These are phyloP conservation scores for Tetheella fluctuosa DNA, from an alignment of 2,888 invertebrate species.

Conservation along the genomic window DNA sequence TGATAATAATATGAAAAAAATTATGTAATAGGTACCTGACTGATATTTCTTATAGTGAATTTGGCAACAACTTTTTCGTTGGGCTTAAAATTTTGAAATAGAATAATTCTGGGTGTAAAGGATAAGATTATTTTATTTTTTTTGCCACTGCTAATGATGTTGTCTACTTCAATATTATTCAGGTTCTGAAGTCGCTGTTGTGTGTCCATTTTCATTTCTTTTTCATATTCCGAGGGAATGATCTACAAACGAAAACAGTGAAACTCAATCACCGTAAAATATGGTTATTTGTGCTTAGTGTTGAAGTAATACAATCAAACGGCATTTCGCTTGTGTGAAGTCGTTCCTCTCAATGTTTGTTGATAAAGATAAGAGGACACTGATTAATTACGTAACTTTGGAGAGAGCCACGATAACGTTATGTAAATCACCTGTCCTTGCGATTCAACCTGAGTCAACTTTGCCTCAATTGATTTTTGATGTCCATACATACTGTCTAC, in stretches of 20 bases:
- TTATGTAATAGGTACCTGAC: constrained; percentile 70
- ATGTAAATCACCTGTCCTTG: too few species aligned
- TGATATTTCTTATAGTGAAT: constrained; percentile 82
- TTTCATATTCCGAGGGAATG: constrained; percentile 68
- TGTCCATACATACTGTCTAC: too few species aligned
- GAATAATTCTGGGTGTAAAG: constrained; percentile 79
- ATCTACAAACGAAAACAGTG: constrained; percentile 53
- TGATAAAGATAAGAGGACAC: too few species aligned
- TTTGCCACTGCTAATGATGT: constrained; percentile 49
- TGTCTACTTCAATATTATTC: constrained; percentile 60
- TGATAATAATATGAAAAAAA: not conserved
- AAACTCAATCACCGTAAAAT: constrained; percentile 1
- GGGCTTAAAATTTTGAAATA: constrained; percentile 85
- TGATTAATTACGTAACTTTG: too few species aligned
- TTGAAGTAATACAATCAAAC: too few species aligned
- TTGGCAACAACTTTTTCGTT: constrained; percentile 78
- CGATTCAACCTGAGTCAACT: too few species aligned
- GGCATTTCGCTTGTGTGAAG: too few species aligned
- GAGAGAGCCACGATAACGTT: too few species aligned
- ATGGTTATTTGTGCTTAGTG: too few species aligned
- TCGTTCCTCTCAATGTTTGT: too few species aligned
- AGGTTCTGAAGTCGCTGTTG: constrained; percentile 61
- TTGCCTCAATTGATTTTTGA: too few species aligned
- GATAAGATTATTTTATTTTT: constrained; percentile 54
- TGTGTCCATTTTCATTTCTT: constrained; percentile 68